Evolutionary conservation across 2,113 vertebrate genomes (phyloP), one percentile per base, ranked within the genome.

Genomic region (Halcyon senegalensis): DNA sequence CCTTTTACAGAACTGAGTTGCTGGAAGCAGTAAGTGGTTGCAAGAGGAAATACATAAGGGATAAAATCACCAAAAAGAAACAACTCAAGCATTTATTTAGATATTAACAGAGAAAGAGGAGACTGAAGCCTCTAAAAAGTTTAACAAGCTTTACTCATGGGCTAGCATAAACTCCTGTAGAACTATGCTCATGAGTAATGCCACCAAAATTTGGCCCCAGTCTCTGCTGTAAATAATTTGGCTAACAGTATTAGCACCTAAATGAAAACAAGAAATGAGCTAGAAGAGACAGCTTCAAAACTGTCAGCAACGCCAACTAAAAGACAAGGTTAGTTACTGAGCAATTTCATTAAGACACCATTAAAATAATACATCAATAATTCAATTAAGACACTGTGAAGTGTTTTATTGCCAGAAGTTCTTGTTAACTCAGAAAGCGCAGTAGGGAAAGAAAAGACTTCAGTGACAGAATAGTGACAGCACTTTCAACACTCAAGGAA

Each of bases 361-460:
- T 91, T 96, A 93, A 96, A 93, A 94, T 95, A 95, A 94, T 87
- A 87, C 35, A 53, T 46, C 55, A 73, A 85, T 97, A 95, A 95
- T 91, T 96, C 87, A 89, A 73, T 59, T 74, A 90, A 82, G 33
- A 44, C 67, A 85, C n/a, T 35, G 18, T 58, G 12, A 79, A 60
- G 16, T 58, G 74, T 48, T 93, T 93, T 84, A 79, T 66, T 93
- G 87, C 91, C 93, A 94, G 59, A 85, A 96, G 62, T 76, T 96
- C 89, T 25, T 79, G 35, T 75, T 89, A 94, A 87, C 69, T 89
- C 75, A 85, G 55, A 93, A 94, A 95, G 69, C 48, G 35, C 53
- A 79, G 70, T 58, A 82, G 44, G 19, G 35, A 82, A 96, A 87
- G 31, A 92, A 81, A 91, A 72, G 0, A 78, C 43, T 87, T 68